Percentiles rank a stretch among this genome's conserved stretches.
Conservation (phyloP, 2,113 vertebrate species). For the Percopsis transmontana region DNA sequence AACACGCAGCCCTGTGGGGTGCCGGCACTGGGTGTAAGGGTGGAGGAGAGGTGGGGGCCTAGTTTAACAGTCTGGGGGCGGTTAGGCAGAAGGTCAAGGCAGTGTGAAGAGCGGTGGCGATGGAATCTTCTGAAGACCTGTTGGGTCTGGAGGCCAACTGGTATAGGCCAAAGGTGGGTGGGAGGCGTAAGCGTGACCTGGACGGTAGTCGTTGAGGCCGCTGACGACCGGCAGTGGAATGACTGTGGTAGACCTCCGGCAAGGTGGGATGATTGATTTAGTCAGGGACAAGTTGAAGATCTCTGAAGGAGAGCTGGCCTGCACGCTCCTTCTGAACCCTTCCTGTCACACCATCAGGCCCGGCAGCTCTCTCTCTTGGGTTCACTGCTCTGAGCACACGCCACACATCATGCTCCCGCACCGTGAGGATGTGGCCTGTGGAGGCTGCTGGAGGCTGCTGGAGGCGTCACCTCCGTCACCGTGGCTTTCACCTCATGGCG, state of each 20-base stretch:
- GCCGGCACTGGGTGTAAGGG: not conserved
- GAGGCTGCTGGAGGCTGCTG: not conserved
- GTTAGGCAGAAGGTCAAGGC: not conserved
- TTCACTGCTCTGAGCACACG: not conserved
- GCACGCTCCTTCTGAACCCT: not conserved
- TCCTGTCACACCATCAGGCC: not conserved
- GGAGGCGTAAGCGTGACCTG: too few relatives aligned
- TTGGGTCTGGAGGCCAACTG: too few relatives aligned
- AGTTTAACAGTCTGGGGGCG: not conserved
- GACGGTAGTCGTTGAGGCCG: not conserved
- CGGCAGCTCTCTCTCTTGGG: not conserved
- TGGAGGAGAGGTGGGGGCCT: not conserved
- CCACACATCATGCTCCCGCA: constrained; percentile 9
- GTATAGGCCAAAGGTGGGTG: too few relatives aligned
- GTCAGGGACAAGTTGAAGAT: constrained; percentile 1
- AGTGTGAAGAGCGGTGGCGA: too few relatives aligned
- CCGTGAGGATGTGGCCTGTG: not conserved
- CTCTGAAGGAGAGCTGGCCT: constrained; percentile 6
- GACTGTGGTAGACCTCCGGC: not conserved
- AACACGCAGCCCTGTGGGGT: not conserved
- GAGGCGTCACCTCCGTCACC: not conserved
- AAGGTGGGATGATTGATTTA: not conserved
- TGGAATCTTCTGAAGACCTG: too few relatives aligned
- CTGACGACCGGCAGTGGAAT: constrained; percentile 5
- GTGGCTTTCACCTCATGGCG: not conserved